Percentiles rank a stretch among this genome's conserved stretches.
Conservation (phyloP, 2,113 vertebrate species). For the Ranitomeya imitator region DNA sequence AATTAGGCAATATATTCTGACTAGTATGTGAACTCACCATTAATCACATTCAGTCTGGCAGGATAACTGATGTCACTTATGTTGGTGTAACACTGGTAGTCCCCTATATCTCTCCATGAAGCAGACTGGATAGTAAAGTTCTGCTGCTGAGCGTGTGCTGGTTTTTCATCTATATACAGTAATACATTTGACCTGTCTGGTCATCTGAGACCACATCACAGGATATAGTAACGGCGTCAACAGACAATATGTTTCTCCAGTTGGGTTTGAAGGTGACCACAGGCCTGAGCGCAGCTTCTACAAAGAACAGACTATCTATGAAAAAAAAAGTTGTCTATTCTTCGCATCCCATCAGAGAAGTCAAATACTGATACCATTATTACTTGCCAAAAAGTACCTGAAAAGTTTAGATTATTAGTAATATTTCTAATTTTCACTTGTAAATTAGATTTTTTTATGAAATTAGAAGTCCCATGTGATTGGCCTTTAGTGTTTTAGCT, state of each 20-base stretch:
- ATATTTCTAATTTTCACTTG: no score
- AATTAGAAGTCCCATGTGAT: no score
- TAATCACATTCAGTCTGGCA: background rate
- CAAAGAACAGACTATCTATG: background rate
- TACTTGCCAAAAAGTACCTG: no score
- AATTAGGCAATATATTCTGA: background rate
- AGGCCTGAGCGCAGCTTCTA: background rate
- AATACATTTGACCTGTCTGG: background rate
- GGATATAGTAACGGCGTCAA: conserved; percentile 8
- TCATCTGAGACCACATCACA: background rate
- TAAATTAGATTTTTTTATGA: no score
- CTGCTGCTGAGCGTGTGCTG: background rate
- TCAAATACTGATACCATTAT: background rate
- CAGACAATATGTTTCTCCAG: conserved; percentile 6
- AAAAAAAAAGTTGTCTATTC: background rate
- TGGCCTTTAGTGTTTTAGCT: no score
- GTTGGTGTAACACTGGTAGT: background rate
- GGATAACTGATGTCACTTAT: background rate
- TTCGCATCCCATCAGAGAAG: background rate
- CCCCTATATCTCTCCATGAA: background rate
- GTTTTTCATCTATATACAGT: background rate
- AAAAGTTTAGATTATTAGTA: no score
- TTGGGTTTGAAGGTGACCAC: background rate
- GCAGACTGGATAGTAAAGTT: background rate
- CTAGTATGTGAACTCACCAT: background rate